Evolutionary conservation across 2,888 invertebrate species (phyloP).

Genomic region (Zaprionus lineosus): DNA sequence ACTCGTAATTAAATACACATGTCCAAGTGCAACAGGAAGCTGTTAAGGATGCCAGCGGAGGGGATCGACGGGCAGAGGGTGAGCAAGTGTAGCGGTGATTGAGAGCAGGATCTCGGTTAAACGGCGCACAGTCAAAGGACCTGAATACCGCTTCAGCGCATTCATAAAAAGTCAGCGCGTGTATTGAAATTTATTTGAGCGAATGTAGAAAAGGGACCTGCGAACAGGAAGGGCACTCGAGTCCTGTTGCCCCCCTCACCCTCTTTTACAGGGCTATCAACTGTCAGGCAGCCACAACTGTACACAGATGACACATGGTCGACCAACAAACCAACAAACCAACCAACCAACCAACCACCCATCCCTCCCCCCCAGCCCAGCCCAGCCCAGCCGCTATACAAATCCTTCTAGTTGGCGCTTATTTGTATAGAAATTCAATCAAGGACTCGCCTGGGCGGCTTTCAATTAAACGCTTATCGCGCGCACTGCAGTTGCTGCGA

Average conservation of each 20-base stretch:
- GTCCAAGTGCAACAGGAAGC: conserved; percentile 9
- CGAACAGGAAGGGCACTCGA: conserved; percentile 26
- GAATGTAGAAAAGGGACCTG: conserved; percentile 21
- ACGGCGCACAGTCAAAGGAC: conserved; percentile 32
- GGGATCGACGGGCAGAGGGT: background rate
- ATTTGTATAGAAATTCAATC: conserved; percentile 66
- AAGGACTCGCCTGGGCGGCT: conserved; percentile 46
- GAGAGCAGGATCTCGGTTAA: too few species aligned
- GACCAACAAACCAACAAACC: too few species aligned
- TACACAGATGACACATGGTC: background rate
- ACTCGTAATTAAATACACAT: conserved; percentile 31
- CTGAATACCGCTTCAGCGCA: conserved; percentile 26
- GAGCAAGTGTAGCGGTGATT: background rate
- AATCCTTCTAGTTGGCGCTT: conserved; percentile 33
- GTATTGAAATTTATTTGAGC: conserved; percentile 55
- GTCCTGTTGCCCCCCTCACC: background rate
- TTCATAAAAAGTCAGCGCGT: conserved; percentile 27
- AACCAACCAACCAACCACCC: too few species aligned
- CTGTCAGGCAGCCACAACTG: conserved; percentile 15
- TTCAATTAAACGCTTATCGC: conserved; percentile 75
- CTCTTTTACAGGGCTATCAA: conserved; percentile 22
- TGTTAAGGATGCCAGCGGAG: too few species aligned
- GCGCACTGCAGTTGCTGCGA: conserved; percentile 49
- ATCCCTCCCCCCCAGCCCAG: too few species aligned
- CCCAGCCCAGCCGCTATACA: conserved; percentile 2